A percentile compares a stretch with the other conserved stretches of the same genome.
Evolutionary conservation across 92 coral and sea anemone species (phyloP).

Genomic region (Desmophyllum pertusum): DNA sequence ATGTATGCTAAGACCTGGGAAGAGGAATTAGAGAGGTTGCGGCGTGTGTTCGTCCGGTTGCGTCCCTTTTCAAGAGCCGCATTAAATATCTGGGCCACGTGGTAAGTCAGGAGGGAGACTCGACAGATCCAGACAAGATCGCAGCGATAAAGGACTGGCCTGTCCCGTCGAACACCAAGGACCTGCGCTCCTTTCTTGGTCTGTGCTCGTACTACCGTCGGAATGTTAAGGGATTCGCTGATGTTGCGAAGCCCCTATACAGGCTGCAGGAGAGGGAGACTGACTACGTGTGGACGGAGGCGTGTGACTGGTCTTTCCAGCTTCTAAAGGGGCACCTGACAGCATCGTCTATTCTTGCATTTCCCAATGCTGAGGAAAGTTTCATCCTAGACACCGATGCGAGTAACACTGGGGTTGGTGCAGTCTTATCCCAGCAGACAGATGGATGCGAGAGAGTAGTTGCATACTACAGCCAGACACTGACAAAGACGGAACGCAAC

Average conservation of each 20-base stretch:
- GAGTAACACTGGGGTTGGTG: slow-evolving; percentile 30
- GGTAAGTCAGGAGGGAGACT: slow-evolving; percentile 49
- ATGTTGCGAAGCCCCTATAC: slow-evolving; percentile 45
- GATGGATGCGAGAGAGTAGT: slow-evolving; percentile 16
- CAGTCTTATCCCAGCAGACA: slow-evolving; percentile 21
- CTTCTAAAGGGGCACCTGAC: not conserved
- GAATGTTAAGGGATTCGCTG: slow-evolving; percentile 36
- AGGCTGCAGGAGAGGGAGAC: slow-evolving; percentile 25
- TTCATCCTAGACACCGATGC: slow-evolving; percentile 47
- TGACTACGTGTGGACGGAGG: slow-evolving; percentile 29
- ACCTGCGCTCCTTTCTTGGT: slow-evolving; percentile 47
- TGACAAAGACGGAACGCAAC: not conserved
- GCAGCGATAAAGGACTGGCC: slow-evolving; percentile 55
- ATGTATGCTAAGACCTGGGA: slow-evolving; percentile 24
- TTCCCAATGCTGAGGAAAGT: not conserved
- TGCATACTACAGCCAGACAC: slow-evolving; percentile 17
- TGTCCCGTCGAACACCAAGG: slow-evolving; percentile 4
- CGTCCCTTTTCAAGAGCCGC: slow-evolving; percentile 38
- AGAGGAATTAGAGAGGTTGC: too few species aligned
- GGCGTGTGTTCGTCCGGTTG: too few species aligned
- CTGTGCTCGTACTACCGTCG: slow-evolving; percentile 53
- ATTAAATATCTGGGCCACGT: slow-evolving; percentile 60
- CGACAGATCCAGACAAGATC: slow-evolving; percentile 56
- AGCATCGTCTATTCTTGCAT: slow-evolving; percentile 29
- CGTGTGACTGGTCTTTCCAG: slow-evolving; percentile 8